Evolutionary conservation across 1,140 invertebrate genomes (phyloP), one percentile per base, ranked within the genome.

Genomic region (Hydropsyche tenuis): DNA sequence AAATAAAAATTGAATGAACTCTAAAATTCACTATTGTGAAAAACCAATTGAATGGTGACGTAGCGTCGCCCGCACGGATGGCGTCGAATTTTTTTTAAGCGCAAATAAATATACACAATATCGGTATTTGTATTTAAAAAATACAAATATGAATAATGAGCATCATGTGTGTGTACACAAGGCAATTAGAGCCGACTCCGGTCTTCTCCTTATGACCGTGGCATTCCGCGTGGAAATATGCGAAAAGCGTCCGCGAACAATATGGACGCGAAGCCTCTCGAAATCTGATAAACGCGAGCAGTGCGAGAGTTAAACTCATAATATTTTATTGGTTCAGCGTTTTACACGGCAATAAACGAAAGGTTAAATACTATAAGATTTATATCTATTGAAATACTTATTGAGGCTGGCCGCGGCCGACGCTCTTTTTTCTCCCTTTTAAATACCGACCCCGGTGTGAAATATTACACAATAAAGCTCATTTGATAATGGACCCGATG

Each of bases 311-410:
- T 76, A 72, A 71, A 73, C 69, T 72, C 73, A 74, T 77, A 77
- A 77, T 72, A 77, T 77, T 74, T 77, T 77, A 77, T 77, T 77
- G 75, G 75, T 74, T 72, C 75, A 77, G 37, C 73, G 71, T 77
- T 74, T 77, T 77, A 71, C 75, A 73, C 69, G 75, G 69, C 75
- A 74, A 77, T 74, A 77, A 77, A 73, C 75, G 75, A 77, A 77
- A 77, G 75, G 75, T 77, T 77, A 77, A 77, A 77, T 77, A 77
- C 75, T 74, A 74, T 77, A 74, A 77, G 75, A 77, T 77, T 77
- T 72, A 77, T 74, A 77, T 77, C 75, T 74, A 77, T 77, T 69
- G 75, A 70, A 77, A 77, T 77, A 74, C 75, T 74, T 72, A 72
- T 74, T 72, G 75, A 73, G 75, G 72, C 60, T 72, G 45, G 72